These are phyloP conservation scores for Tympanuchus pallidicinctus DNA, from an alignment of 2,113 vertebrate genomes.

Conservation along the genomic window DNA sequence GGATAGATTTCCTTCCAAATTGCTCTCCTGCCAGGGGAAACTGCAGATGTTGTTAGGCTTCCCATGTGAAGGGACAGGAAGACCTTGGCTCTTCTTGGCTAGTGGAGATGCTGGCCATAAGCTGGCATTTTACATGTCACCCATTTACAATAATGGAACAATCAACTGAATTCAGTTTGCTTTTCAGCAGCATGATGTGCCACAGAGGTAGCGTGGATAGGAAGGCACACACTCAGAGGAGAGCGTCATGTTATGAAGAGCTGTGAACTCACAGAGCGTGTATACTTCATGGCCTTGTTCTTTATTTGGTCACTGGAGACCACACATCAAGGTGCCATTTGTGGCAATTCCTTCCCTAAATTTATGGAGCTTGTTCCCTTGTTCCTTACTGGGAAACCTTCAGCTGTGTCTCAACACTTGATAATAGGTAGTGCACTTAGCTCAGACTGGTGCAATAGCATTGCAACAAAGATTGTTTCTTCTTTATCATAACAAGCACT, in stretches of 20 bases:
- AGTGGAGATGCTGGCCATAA: accelerated
- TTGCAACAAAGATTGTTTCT: not conserved
- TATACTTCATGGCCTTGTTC: not conserved
- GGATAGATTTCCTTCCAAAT: accelerated
- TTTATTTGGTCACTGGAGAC: not conserved
- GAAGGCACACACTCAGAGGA: not conserved
- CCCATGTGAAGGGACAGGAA: not conserved
- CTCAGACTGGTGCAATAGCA: not conserved
- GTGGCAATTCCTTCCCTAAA: not conserved
- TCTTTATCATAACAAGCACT: not conserved
- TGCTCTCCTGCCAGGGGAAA: not conserved
- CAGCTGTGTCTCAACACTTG: not conserved
- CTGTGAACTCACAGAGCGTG: not conserved
- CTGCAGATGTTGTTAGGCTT: not conserved
- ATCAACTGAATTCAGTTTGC: not conserved
- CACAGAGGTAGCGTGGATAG: not conserved
- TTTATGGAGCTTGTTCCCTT: not conserved
- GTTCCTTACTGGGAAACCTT: not conserved
- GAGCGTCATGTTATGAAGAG: not conserved
- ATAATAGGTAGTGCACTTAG: not conserved
- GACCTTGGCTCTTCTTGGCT: not conserved
- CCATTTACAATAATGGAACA: not conserved
- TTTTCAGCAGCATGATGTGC: not conserved
- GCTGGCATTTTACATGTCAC: not conserved
- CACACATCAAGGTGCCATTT: accelerated